Evolutionary conservation across 2,113 vertebrate species (phyloP), one percentile per base, ranked within the genome.

Genomic region (Petrocephalus zakoni): DNA sequence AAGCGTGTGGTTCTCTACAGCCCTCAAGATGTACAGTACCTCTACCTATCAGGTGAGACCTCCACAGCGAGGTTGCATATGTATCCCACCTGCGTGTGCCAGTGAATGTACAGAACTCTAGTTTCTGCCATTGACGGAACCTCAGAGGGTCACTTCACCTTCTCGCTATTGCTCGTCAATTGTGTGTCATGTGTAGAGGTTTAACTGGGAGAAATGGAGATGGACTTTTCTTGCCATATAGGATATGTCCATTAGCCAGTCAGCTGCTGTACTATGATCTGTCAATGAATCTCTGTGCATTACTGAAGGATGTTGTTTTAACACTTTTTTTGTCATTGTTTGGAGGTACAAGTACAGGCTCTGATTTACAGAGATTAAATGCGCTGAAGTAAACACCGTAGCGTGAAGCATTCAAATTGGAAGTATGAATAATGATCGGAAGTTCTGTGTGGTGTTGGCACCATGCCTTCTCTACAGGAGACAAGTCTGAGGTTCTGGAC

Each of bases 401-500:
- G 29, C 29, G 34, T 46, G 81, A 19, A 2, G 25, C 29, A n/a
- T 34, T 55, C 9, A n/a, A 10, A 22, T 25, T 37, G 51, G 49
- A 25, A 56, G 22, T 11, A 25, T 15, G 13, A 51, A 42, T 81
- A n/a, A 78, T 37, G 10, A 21, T 84, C 37, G 37, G 1, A 83
- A 49, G 61, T 1, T 25, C 22, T 11, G 37, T 15, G 42, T 75
- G 51, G 15, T 61, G 34, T 52, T 47, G 88, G 56, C 88, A 29
- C 53, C 21, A 29, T 4, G 5, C 1, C 68, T 25, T 55, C 53
- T 61, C 34, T 29, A 88, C 89, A 99, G 98, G 98, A 22, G 96
- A 97, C 93, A 99, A 99, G 88, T 99, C 98, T 0, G 95, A 98
- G 91, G 97, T 99, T 46, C 91, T 99, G 90, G 96, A 99, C 92